phyloP scores from a whole-genome alignment of 2,888 invertebrate genomes.

The Pollenia angustigena region DNA sequence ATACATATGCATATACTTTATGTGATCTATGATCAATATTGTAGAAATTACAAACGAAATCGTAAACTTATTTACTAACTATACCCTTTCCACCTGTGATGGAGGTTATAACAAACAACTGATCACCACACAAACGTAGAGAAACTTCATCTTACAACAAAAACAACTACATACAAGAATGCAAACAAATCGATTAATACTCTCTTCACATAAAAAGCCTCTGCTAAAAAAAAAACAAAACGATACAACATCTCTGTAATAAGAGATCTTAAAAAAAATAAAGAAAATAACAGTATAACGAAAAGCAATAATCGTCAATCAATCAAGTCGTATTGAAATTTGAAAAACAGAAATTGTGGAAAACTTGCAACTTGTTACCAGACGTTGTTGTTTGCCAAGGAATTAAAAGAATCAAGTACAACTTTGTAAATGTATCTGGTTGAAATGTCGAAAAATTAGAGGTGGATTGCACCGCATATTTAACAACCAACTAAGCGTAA shows the following conservation, averaged over 20 bases:
- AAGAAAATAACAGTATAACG: background rate
- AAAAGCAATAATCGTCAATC: background rate
- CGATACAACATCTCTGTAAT: background rate
- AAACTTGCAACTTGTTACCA: background rate
- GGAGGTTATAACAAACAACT: background rate
- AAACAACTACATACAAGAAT: background rate
- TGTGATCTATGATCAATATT: too few species aligned
- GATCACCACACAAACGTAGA: background rate
- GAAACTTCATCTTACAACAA: slow-evolving; percentile 16
- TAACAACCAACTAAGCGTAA: background rate
- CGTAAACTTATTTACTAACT: too few species aligned
- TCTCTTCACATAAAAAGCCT: background rate
- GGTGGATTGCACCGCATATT: background rate
- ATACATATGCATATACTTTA: too few species aligned
- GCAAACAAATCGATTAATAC: slow-evolving; percentile 22
- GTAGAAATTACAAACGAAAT: too few species aligned
- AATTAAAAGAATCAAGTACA: background rate
- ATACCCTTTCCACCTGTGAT: too few species aligned
- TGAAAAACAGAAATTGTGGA: slow-evolving; percentile 24
- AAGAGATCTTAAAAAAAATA: background rate
- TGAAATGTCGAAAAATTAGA: too few species aligned
- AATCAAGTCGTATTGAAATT: slow-evolving; percentile 16
- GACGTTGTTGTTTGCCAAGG: background rate
- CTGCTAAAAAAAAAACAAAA: background rate
- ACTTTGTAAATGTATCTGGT: too few species aligned